Evolutionary conservation across 2,797 vertebrate genomes (phyloP), one percentile per base, ranked within the genome.

Genomic region (Melanogrammus aeglefinus): DNA sequence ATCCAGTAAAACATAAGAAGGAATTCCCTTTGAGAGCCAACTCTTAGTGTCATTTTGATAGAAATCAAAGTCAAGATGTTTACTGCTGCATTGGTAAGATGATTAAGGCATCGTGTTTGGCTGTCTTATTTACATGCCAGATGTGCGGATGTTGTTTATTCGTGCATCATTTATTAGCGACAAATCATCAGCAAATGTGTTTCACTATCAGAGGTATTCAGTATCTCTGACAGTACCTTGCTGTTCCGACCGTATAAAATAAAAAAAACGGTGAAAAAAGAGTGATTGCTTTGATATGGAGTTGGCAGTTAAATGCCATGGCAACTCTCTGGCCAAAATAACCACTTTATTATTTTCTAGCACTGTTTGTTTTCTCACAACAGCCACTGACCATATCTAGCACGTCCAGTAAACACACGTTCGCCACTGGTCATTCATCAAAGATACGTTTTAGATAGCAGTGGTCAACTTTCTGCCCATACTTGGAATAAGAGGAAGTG

Each of bases 401-500:
- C 51, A 57, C 51, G 6, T 57, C 47, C 47, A 21, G 3, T 51
- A 39, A 21, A 51, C 47, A 51, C 18, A 14, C 21, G 1, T n/a
- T 24, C n/a, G 38, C 38, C 38, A 24, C n/a, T n/a, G 1, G 57
- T 24, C 57, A 63, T 21, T n/a, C 1, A 18, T 9, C 57, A 63
- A 9, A n/a, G 57, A 63, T 63, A n/a, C 2, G 57, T 6, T 7
- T 24, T 27, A 29, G 5, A 85, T 79, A 70, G 29, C 79, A 51
- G 39, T 31, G 39, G 76, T 44, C 38, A 33, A 77, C 78, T 47
- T 44, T 70, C 75, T 86, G 78, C 66, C 94, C 91, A 90, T 93
- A 93, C 86, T 94, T 92, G 93, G 93, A 77, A 44, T 85, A 82
- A 83, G 78, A 77, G 94, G 92, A 95, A 92, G 91, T 90, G 85